Evolutionary conservation across 2,888 invertebrate genomes (phyloP), one percentile per base, ranked within the genome.

Genomic region (Portevinia maculata): DNA sequence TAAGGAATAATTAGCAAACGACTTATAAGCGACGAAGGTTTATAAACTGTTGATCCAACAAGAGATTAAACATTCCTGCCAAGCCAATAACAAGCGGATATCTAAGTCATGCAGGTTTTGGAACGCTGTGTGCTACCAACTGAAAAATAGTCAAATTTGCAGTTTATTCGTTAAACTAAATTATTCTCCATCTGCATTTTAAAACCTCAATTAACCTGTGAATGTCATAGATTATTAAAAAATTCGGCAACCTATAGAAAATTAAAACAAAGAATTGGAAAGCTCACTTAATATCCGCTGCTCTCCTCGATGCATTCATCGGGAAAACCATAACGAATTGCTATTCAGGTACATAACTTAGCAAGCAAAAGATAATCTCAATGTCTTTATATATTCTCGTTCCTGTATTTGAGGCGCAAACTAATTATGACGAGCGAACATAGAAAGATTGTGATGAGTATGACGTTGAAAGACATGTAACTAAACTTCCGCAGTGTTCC

Each of bases 21-120:
- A 13, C 2, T 39, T 17, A 9, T 21, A 52, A 3, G 41, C 15
- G 4, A 24, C 13, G n/a, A 8, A 37, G 8, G 17, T 28, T 39
- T 37, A 21, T 55, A 52, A 74, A 39, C 50, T 69, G 57, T 70
- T 70, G 74, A 74, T 69, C 74, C 69, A 69, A 74, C 74, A 79
- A 79, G 74, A 67, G 48, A 15, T 55, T 55, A 59, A 48, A 39
- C 34, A 62, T 73, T 60, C 50, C 13, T 37, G 34, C 17, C 70
- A 9, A n/a, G n/a, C 52, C 70, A 75, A 81, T 74, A 57, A 34
- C 62, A 69, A 9, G 0, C 3, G 17, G 9, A 44, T 37, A 32
- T 41, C 32, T 50, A 41, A 32, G 65, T 59, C 46, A 39, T 6
- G 30, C 55, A 19, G 24, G 34, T 19, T 3, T 46, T n/a, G 39